Base-by-base conservation (phyloP, 2,797 vertebrate species). In the Oryzias sinensis region DNA sequence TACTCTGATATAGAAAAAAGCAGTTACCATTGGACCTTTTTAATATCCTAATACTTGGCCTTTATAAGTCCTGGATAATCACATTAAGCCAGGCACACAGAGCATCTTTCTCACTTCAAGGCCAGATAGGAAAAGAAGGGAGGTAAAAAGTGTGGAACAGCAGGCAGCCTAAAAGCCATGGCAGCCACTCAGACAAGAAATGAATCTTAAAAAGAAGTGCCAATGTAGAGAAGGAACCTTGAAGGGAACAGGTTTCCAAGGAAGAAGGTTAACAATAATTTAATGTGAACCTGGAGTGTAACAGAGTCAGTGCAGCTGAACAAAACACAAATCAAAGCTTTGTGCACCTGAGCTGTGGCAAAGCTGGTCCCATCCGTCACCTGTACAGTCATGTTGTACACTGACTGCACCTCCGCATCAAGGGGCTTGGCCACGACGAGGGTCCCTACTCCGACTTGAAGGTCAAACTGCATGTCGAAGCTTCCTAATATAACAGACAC, bases 311-410 rank as follows among this genome's bases (percentile, higher is more conserved):
- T 11, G 62, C 43, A 52, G 40, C 59, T 27, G 64, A 48, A 54
- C 59, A 62, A 43, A 54, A 25, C 41, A 72, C 67, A 76, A 82
- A 80, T 77, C 40, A 56, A 60, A 72, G 62, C 47, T 50, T 56
- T 60, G 68, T 72, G 80, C 86, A 99, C 97, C 95, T 97, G 96
- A 42, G 96, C 91, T 25, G 91, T 92, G 76, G 96, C 93, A 58
- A 91, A 83, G 81, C 87, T 93, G 72, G 93, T 96, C 72, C 97
- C 97, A 83, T 99, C 97, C 50, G 97, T 97, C 79, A 96, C 97
- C 81, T 95, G 95, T 6, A 99, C 90, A 0, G 95, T 98, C 91
- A 99, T 91, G 88, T 97, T 98, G 83, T 97, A 99, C 83, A 92
- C 87, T 43, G 96, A 96, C 80, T 94, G 96, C 62, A 93, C 84